Evolutionary conservation across 2,888 invertebrate species (phyloP).

Genomic region (Pollenia labialis): DNA sequence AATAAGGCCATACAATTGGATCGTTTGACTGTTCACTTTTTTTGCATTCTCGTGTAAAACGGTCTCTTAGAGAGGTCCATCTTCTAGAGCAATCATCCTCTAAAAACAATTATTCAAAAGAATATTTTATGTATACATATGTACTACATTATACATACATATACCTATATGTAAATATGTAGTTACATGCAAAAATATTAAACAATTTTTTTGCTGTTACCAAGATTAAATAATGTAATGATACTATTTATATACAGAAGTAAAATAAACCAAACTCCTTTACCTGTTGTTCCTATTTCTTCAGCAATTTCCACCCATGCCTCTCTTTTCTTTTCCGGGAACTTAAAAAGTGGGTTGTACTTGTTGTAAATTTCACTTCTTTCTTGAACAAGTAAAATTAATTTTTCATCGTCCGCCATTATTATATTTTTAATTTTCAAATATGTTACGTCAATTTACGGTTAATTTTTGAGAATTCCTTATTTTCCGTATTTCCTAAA

Average conservation of each 20-base stretch:
- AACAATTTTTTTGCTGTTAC: too few species aligned
- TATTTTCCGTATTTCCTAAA: background rate
- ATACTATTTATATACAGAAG: too few species aligned
- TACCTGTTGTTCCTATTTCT: slow-evolving; percentile 38
- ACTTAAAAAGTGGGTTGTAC: slow-evolving; percentile 37
- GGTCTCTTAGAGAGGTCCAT: slow-evolving; percentile 44
- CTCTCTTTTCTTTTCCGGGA: slow-evolving; percentile 29
- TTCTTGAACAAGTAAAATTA: slow-evolving; percentile 51
- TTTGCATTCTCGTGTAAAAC: slow-evolving; percentile 38
- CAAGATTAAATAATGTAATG: too few species aligned
- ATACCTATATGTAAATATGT: too few species aligned
- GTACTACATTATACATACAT: background rate
- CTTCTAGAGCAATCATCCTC: slow-evolving; percentile 38
- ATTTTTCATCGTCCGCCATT: slow-evolving; percentile 48
- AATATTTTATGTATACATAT: too few species aligned
- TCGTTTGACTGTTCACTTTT: background rate
- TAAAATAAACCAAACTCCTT: too few species aligned
- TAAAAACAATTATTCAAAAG: background rate
- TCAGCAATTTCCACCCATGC: slow-evolving; percentile 49
- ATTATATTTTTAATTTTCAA: background rate
- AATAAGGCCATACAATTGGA: slow-evolving; percentile 11
- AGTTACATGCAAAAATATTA: too few species aligned
- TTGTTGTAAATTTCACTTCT: slow-evolving; percentile 44
- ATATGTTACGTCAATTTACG: slow-evolving; percentile 52
- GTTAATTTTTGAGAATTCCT: background rate